Percentiles rank a stretch among this genome's conserved stretches.
Conservation (phyloP, 1,140 invertebrate species). For the Megalopta genalis region DNA sequence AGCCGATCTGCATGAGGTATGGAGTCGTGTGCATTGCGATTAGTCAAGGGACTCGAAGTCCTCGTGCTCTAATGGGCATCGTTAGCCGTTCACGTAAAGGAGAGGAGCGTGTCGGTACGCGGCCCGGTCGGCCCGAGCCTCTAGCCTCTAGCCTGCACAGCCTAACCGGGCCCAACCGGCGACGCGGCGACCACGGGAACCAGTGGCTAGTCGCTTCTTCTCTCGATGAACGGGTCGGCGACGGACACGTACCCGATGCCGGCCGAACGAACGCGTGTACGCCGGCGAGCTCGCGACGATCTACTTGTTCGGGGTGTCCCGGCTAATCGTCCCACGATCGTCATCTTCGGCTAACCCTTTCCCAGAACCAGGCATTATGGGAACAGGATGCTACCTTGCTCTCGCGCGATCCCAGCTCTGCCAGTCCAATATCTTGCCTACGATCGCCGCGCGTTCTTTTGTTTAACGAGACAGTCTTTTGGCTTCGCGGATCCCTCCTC, state of each 20-base stretch:
- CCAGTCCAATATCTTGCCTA: too few species aligned
- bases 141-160: neutral
- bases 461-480: too few species aligned
- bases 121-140: slow-evolving; percentile 1
- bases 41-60: slow-evolving; percentile 73
- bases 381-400: neutral
- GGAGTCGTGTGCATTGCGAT: slow-evolving; percentile 74
- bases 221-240: slow-evolving; percentile 37
- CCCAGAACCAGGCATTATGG: slow-evolving; percentile 9
- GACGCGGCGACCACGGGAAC: neutral
- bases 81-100: slow-evolving; percentile 73
- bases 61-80: slow-evolving; percentile 78
- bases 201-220: neutral
- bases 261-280: slow-evolving; percentile 33
- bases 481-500: too few species aligned
- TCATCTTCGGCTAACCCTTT: slow-evolving; percentile 51
- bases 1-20: slow-evolving; percentile 77
- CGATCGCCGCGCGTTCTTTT: too few species aligned
- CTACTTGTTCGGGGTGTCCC: slow-evolving; percentile 51
- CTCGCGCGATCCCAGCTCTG: too few species aligned
- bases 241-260: slow-evolving; percentile 28
- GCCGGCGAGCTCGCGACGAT: slow-evolving; percentile 5
- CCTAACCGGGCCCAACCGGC: slow-evolving; percentile 20
- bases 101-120: slow-evolving; percentile 59
- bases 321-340: slow-evolving; percentile 59